These are phyloP conservation scores for Spilarctia lutea DNA, from an alignment of 2,888 invertebrate species.

Conservation along the genomic window DNA sequence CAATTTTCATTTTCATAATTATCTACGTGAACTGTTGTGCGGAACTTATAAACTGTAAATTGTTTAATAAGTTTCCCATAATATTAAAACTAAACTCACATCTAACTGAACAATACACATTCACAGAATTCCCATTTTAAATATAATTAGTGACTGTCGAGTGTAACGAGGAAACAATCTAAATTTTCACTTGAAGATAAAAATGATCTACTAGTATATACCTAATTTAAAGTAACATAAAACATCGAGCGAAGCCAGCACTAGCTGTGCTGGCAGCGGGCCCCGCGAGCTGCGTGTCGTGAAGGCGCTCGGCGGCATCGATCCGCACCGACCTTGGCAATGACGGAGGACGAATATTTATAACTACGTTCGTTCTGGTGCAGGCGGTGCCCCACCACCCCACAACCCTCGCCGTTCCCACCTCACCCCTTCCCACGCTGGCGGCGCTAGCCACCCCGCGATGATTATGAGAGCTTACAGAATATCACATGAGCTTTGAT, in stretches of 20 bases:
- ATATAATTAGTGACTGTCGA: neutral
- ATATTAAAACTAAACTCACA: neutral
- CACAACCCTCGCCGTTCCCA: conserved; percentile 6
- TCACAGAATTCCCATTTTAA: neutral
- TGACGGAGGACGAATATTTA: conserved; percentile 76
- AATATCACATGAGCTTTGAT: conserved; percentile 23
- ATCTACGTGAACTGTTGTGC: neutral
- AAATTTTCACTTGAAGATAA: neutral
- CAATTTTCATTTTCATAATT: too few species aligned
- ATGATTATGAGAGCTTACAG: conserved; percentile 26
- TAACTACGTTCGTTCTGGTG: conserved; percentile 45
- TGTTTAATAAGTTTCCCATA: neutral
- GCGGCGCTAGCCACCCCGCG: conserved; percentile 15
- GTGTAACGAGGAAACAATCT: neutral
- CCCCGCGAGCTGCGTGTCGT: conserved; percentile 9
- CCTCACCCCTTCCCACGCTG: neutral
- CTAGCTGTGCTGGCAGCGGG: neutral
- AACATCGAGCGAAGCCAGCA: neutral
- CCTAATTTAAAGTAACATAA: neutral
- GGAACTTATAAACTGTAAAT: neutral
- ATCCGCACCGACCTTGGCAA: conserved; percentile 75
- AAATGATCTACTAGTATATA: neutral
- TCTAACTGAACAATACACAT: neutral
- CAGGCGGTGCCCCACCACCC: conserved; percentile 9
- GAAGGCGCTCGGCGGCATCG: conserved; percentile 46